These are phyloP conservation scores for Petrophora chlorosata DNA, from an alignment of 2,888 invertebrate species.

Conservation along the genomic window DNA sequence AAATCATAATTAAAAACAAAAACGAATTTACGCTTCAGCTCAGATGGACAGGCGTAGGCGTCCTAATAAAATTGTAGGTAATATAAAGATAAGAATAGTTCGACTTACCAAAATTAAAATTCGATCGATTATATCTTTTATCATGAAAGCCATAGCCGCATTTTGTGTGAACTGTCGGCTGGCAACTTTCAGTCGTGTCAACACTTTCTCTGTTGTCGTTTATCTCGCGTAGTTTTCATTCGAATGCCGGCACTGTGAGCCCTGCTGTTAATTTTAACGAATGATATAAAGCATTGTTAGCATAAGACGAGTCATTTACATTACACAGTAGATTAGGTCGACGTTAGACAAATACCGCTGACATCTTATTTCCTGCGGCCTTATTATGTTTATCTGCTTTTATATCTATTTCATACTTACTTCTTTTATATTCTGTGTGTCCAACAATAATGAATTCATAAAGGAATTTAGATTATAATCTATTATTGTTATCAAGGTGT, in stretches of 20 bases:
- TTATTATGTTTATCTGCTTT: constrained; percentile 27
- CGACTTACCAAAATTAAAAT: constrained; percentile 57
- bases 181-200: constrained; percentile 51
- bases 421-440: not conserved
- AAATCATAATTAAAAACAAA: no score
- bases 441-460: no score
- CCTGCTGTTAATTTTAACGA: constrained; percentile 59
- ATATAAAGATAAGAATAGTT: constrained; percentile 11
- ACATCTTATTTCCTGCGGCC: constrained; percentile 71
- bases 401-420: not conserved
- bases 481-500: no score
- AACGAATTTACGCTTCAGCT: no score
- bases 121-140: constrained; percentile 51
- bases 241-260: constrained; percentile 53
- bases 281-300: constrained; percentile 59
- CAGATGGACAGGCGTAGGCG: no score
- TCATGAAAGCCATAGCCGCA: constrained; percentile 61
- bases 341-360: constrained; percentile 70
- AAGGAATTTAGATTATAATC: no score
- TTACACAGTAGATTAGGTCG: constrained; percentile 66
- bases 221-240: constrained; percentile 59
- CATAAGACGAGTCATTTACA: constrained; percentile 62
- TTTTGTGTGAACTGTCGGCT: constrained; percentile 40
- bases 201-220: constrained; percentile 54
- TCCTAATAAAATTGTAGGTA: no score